A percentile compares a stretch with the other conserved stretches of the same genome.
These are phyloP conservation scores for Nephila pilipes DNA, from an alignment of 1,140 invertebrate species.

Conservation along the genomic window DNA sequence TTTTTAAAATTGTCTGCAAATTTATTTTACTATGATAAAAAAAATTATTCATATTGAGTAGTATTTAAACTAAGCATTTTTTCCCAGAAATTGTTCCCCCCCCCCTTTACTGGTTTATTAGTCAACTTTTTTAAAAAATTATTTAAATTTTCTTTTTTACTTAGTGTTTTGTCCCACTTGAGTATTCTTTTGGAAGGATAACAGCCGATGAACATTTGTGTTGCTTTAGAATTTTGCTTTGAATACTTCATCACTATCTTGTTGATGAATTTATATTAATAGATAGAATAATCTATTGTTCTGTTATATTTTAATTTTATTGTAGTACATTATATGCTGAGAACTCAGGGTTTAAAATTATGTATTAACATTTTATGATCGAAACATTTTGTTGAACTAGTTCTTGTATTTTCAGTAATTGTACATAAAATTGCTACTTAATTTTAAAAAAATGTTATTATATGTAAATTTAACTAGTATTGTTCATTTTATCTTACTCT, in stretches of 20 bases:
- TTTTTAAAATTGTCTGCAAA: too few relatives aligned
- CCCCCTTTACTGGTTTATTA: too few relatives aligned
- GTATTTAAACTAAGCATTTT: too few relatives aligned
- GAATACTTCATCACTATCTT: background rate
- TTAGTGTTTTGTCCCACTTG: constrained; percentile 45
- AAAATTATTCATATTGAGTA: too few relatives aligned
- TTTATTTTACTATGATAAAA: too few relatives aligned
- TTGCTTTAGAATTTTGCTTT: constrained; percentile 19
- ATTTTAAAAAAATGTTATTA: too few relatives aligned
- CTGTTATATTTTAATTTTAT: constrained; percentile 54
- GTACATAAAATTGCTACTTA: background rate
- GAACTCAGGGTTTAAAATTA: constrained; percentile 46
- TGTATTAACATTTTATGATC: background rate
- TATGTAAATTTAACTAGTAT: too few relatives aligned
- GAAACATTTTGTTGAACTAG: background rate
- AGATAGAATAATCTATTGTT: constrained; percentile 3
- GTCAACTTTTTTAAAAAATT: too few relatives aligned
- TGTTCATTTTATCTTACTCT: too few relatives aligned
- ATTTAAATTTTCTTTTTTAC: background rate
- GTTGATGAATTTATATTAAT: constrained; percentile 24
- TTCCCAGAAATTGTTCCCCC: too few relatives aligned
- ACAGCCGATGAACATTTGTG: background rate
- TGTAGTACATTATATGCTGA: constrained; percentile 19
- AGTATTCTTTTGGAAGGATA: background rate
- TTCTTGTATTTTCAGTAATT: background rate